phyloP scores from a whole-genome alignment of 2,797 vertebrate genomes.

The Acrossocheilus fasciatus region DNA sequence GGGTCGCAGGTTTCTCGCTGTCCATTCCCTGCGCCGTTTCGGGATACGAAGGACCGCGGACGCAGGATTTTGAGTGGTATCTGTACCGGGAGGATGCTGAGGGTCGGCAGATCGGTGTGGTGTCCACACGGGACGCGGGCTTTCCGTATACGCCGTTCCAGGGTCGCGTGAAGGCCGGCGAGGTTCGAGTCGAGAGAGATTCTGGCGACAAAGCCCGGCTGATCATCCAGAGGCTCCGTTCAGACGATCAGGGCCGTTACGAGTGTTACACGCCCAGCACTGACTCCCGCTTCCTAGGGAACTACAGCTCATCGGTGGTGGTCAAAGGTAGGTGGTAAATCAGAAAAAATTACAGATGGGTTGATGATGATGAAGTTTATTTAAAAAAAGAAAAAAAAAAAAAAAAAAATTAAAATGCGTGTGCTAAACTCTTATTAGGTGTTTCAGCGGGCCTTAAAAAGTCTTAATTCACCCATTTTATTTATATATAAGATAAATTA shows the following conservation, averaged over 20 bases:
- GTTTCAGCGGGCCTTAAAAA: background rate
- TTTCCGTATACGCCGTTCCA: slow-evolving; percentile 83
- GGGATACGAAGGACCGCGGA: slow-evolving; percentile 81
- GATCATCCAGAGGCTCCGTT: slow-evolving; percentile 79
- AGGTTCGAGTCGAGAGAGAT: slow-evolving; percentile 85
- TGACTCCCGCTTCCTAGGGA: slow-evolving; percentile 83
- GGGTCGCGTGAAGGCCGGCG: slow-evolving; percentile 78
- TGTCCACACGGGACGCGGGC: slow-evolving; percentile 84
- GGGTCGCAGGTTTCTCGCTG: slow-evolving; percentile 83
- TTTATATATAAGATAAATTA: too few species aligned
- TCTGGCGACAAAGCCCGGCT: slow-evolving; percentile 81
- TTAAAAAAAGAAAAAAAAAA: background rate
- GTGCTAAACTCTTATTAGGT: background rate
- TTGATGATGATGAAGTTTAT: background rate
- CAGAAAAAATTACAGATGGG: background rate
- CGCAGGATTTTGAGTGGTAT: slow-evolving; percentile 92
- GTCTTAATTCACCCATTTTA: too few species aligned
- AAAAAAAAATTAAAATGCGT: background rate
- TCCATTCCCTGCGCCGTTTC: slow-evolving; percentile 83
- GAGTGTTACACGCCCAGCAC: slow-evolving; percentile 93
- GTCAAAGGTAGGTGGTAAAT: slow-evolving; percentile 81
- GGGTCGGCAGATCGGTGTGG: slow-evolving; percentile 79
- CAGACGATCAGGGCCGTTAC: slow-evolving; percentile 85
- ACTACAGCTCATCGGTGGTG: slow-evolving; percentile 81
- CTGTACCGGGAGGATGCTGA: slow-evolving; percentile 78